Conservation (phyloP, 2,113 vertebrate species). For the Garra rufa region DNA sequence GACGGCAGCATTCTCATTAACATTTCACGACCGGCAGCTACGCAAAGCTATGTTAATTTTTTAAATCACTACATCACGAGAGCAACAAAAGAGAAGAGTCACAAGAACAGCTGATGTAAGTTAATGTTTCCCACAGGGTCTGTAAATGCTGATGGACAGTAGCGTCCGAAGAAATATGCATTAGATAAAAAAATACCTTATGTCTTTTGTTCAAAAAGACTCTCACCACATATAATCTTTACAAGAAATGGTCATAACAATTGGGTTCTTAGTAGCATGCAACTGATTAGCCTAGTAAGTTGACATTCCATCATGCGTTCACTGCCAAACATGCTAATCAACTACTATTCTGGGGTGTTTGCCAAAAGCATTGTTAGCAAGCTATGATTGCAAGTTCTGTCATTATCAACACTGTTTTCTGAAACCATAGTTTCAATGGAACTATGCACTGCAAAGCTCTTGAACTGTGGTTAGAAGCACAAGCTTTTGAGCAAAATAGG, state of each 20-base stretch:
- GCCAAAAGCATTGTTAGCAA: neutral
- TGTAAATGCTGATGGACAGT: neutral
- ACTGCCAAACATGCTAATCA: neutral
- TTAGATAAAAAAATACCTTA: neutral
- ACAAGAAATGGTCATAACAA: neutral
- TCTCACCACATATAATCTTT: neutral
- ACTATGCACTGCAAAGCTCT: neutral
- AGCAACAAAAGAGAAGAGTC: neutral
- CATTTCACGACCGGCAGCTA: constrained; percentile 40
- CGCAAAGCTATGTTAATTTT: neutral
- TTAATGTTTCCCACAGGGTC: neutral
- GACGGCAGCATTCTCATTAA: constrained; percentile 43
- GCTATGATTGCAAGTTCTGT: neutral
- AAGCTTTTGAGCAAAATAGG: neutral
- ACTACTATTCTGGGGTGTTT: neutral
- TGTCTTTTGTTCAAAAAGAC: neutral
- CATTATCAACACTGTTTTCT: neutral
- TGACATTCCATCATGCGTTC: neutral
- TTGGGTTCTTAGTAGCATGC: neutral
- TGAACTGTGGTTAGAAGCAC: neutral
- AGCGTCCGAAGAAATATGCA: neutral
- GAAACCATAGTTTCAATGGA: neutral
- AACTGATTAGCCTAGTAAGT: neutral
- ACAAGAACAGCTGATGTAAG: neutral
- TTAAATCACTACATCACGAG: constrained; percentile 27